These are phyloP conservation scores for Narcine bancroftii DNA, from an alignment of 2,113 vertebrate species.

Conservation along the genomic window DNA sequence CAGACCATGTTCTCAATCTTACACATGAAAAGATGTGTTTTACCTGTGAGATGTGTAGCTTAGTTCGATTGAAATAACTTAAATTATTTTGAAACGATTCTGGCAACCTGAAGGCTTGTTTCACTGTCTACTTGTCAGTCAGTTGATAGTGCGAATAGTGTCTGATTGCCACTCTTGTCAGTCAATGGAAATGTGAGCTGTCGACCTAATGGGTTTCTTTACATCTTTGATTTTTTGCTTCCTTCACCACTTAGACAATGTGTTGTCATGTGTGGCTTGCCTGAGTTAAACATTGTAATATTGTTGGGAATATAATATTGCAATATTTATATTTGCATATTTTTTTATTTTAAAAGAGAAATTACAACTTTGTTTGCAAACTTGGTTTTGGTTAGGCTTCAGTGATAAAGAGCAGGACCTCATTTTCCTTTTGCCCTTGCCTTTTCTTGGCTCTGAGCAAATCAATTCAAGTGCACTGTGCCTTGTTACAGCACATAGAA, in stretches of 20 bases:
- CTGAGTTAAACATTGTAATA: slow-evolving; percentile 78
- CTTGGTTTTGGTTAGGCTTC: background rate
- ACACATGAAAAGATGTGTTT: slow-evolving; percentile 65
- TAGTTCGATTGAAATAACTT: slow-evolving; percentile 96
- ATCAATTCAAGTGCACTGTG: background rate
- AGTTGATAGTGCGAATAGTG: slow-evolving; percentile 85
- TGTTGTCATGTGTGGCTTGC: slow-evolving; percentile 86
- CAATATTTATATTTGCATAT: slow-evolving; percentile 34
- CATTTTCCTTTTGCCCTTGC: background rate
- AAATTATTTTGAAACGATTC: slow-evolving; percentile 95
- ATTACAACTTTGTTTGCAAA: slow-evolving; percentile 24
- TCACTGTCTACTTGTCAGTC: slow-evolving; percentile 96
- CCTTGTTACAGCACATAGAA: background rate
- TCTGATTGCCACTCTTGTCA: slow-evolving; percentile 95
- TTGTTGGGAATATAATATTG: slow-evolving; percentile 62
- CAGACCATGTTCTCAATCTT: slow-evolving; percentile 59
- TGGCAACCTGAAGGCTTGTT: slow-evolving; percentile 90
- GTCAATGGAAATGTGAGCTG: slow-evolving; percentile 96
- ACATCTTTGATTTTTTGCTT: slow-evolving; percentile 60
- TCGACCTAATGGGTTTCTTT: slow-evolving; percentile 98
- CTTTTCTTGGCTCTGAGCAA: background rate
- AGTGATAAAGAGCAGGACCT: background rate
- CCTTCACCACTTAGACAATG: slow-evolving; percentile 50
- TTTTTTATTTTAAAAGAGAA: background rate
- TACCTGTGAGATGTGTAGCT: slow-evolving; percentile 81